Base-by-base conservation (phyloP, 2,113 vertebrate genomes). In the Lipotes vexillifer region DNA sequence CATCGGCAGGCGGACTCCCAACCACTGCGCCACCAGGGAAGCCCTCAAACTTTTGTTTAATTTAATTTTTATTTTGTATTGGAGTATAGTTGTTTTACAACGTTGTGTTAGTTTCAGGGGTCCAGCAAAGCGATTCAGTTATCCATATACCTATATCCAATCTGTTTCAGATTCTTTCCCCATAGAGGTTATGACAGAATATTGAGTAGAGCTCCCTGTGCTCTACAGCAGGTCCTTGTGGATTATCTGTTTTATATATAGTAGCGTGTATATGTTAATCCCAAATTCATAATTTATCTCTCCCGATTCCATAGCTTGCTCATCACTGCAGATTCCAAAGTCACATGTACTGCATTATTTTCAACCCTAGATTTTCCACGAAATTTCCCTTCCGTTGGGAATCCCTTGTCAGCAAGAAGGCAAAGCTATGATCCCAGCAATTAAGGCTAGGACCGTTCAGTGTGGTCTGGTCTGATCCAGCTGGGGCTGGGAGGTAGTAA, bases 391-490 rank as follows among this genome's bases (percentile, higher is more conserved):
- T 52, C 33, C 25, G 0, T 31, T 5, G n/a, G 38, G 52, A 85
- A 52, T 65, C 63, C n/a, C 31, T 95, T 87, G 59, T 41, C 15
- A 21, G 46, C 7, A 65, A 68, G n/a, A 88, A 89, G 44, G 31
- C 25, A 20, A 31, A 72, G 38, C 44, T n/a, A 18, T 3, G 33
- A 87, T 41, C 29, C 57, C 46, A 36, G 44, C 68, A 2, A 33
- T 72, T 49, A 61, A 72, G 84, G 10, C 68, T 23, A 69, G 61
- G 72, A 33, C 66, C 46, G 10, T 84, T 78, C 80, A 72, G 69
- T 75, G 74, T 89, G 69, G 36, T 41, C 63, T 88, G 61, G 94
- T 85, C 74, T 75, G 72, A 66, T 87, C 82, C 71, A 36, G 69
- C 23, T 0, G 0, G 25, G 27, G 61, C 29, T n/a, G 36, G 41